These are phyloP conservation scores for Drosophila navojoa DNA, from an alignment of 1,140 invertebrate genomes.

Conservation along the genomic window DNA sequence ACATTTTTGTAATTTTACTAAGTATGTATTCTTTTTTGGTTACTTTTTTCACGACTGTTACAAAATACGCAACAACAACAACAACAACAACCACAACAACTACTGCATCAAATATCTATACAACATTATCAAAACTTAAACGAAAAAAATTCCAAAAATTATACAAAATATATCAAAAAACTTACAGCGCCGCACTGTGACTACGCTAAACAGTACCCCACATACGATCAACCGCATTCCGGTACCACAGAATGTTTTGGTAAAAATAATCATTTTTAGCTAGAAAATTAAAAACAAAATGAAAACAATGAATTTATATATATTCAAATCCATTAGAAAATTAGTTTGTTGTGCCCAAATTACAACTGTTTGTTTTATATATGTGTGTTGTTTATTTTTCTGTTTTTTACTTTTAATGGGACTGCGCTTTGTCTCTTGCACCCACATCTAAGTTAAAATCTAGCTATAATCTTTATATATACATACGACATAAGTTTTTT, in stretches of 20 bases:
- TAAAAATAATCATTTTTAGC: slow-evolving; percentile 82
- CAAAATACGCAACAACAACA: slow-evolving; percentile 45
- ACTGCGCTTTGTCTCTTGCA: slow-evolving; percentile 32
- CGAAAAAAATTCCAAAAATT: slow-evolving; percentile 52
- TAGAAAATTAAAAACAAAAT: slow-evolving; percentile 43
- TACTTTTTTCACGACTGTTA: slow-evolving; percentile 72
- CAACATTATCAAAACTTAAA: slow-evolving; percentile 46
- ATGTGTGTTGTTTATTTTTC: slow-evolving; percentile 31
- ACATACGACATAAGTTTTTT: slow-evolving; percentile 33
- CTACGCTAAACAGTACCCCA: slow-evolving; percentile 84
- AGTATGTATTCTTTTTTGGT: slow-evolving; percentile 66
- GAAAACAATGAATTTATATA: slow-evolving; percentile 3
- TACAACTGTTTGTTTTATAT: slow-evolving; percentile 27
- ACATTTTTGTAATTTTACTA: slow-evolving; percentile 68
- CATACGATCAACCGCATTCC: slow-evolving; percentile 84
- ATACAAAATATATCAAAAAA: slow-evolving; percentile 65
- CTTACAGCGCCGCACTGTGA: slow-evolving; percentile 84
- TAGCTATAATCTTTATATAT: slow-evolving; percentile 20
- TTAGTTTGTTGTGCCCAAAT: slow-evolving; percentile 37
- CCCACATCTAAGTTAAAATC: slow-evolving; percentile 39
- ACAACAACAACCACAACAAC: slow-evolving; percentile 38
- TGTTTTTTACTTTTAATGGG: not conserved
- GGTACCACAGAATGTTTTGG: slow-evolving; percentile 84
- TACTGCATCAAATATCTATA: slow-evolving; percentile 40
- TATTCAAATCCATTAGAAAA: slow-evolving; percentile 12